Percentiles rank a stretch among this genome's conserved stretches.
Conservation (phyloP, 2,797 vertebrate genomes). For the Fratercula arctica region DNA sequence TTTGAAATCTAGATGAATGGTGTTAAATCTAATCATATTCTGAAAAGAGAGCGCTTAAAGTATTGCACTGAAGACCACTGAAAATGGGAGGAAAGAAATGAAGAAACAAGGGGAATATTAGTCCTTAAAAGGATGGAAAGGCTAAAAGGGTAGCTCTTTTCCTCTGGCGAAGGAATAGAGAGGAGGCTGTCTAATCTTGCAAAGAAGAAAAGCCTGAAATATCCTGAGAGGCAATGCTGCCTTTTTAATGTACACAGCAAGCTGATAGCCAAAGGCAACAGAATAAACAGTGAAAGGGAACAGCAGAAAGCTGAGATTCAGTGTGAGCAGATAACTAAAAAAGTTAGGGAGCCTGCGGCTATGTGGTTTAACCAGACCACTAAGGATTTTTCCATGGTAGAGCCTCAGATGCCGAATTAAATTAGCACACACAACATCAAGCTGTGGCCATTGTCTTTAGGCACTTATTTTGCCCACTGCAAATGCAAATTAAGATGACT, state of each 20-base stretch:
- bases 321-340: slow-evolving; percentile 8
- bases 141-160: neutral
- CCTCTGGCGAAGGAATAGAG: neutral
- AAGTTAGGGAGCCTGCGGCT: slow-evolving; percentile 26
- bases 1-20: neutral
- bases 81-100: neutral
- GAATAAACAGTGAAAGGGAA: slow-evolving; percentile 13
- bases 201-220: slow-evolving; percentile 33
- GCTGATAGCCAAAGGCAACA: slow-evolving; percentile 42
- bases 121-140: neutral
- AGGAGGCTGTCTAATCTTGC: neutral
- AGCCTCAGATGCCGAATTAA: slow-evolving; percentile 17
- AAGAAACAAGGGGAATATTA: neutral
- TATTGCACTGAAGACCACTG: neutral
- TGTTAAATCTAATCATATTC: neutral
- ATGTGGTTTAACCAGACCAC: slow-evolving; percentile 43
- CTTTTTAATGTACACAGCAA: neutral
- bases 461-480: neutral
- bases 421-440: neutral
- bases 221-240: neutral
- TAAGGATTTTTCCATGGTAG: neutral
- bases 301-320: neutral
- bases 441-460: slow-evolving; percentile 2
- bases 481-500: slow-evolving; percentile 4
- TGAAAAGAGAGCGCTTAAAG: neutral